phyloP scores from a whole-genome alignment of 2,113 vertebrate species.

The Podarcis cretensis region DNA sequence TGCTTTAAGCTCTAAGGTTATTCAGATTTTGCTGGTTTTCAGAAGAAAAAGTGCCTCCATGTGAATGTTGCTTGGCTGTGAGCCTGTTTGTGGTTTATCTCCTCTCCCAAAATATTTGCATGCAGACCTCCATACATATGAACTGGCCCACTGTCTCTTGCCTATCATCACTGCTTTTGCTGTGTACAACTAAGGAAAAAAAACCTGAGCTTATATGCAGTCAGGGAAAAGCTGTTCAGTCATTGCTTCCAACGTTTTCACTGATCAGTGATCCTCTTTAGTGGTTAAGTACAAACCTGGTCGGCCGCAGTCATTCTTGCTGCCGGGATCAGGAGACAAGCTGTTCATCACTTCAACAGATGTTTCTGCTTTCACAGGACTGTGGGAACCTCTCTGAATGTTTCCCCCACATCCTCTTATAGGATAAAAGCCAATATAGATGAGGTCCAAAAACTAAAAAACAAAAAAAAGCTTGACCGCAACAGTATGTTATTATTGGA shows the following conservation, averaged over 20 bases:
- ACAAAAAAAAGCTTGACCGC: constrained; percentile 49
- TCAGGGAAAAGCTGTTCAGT: not conserved
- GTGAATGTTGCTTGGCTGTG: not conserved
- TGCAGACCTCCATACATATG: not conserved
- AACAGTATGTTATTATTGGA: constrained; percentile 55
- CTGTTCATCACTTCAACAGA: constrained; percentile 61
- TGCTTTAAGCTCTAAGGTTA: not conserved
- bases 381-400: constrained; percentile 65
- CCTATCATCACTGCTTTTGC: not conserved
- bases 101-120: not conserved
- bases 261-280: constrained; percentile 43
- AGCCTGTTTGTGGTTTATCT: not conserved
- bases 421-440: constrained; percentile 56
- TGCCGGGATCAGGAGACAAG: constrained; percentile 54
- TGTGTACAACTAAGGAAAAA: not conserved
- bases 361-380: constrained; percentile 74
- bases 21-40: not conserved
- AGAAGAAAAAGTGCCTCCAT: not conserved
- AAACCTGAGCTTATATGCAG: not conserved
- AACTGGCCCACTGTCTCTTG: not conserved
- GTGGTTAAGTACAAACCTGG: constrained; percentile 51
- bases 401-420: constrained; percentile 24
- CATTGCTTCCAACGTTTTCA: constrained; percentile 51
- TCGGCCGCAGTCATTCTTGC: constrained; percentile 56
- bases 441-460: constrained; percentile 33